A percentile compares a stretch with the other conserved stretches of the same genome.
phyloP scores from a whole-genome alignment of 2,888 invertebrate genomes.

The Drosophila paranaensis region DNA sequence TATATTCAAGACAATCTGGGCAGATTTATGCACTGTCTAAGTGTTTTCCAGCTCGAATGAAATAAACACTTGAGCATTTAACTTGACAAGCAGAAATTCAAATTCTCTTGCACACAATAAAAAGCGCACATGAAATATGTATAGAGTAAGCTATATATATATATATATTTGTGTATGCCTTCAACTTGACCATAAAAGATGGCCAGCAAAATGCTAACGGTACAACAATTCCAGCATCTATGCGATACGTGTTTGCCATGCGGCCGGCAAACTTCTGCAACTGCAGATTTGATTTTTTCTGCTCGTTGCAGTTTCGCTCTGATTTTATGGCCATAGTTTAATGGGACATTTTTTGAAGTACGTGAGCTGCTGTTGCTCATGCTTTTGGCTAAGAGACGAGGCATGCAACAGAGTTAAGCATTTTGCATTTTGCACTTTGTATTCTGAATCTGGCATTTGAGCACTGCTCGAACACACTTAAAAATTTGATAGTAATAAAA shows the following conservation, averaged over 20 bases:
- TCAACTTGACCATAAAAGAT: constrained; percentile 60
- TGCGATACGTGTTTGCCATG: constrained; percentile 68
- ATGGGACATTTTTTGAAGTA: constrained; percentile 50
- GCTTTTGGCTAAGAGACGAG: neutral
- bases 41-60: constrained; percentile 1
- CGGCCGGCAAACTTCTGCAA: constrained; percentile 22
- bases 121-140: constrained; percentile 56
- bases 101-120: constrained; percentile 27
- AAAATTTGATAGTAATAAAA: constrained; percentile 9
- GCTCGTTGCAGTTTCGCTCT: constrained; percentile 24
- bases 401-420: constrained; percentile 22
- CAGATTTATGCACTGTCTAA: constrained; percentile 12
- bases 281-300: constrained; percentile 13
- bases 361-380: constrained; percentile 42
- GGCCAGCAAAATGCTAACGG: constrained; percentile 14
- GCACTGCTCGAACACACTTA: constrained; percentile 21
- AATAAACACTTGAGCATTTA: constrained; percentile 41
- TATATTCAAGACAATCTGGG: constrained; percentile 12
- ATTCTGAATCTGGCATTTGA: constrained; percentile 17
- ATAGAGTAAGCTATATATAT: constrained; percentile 1
- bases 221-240: constrained; percentile 48
- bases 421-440: constrained; percentile 27
- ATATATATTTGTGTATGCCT: neutral
- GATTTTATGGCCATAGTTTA: constrained; percentile 66
- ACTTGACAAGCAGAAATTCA: constrained; percentile 58